A percentile compares a stretch with the other conserved stretches of the same genome.
Evolutionary conservation across 1,140 invertebrate species (phyloP).

Genomic region (Drosophila malerkotliana): DNA sequence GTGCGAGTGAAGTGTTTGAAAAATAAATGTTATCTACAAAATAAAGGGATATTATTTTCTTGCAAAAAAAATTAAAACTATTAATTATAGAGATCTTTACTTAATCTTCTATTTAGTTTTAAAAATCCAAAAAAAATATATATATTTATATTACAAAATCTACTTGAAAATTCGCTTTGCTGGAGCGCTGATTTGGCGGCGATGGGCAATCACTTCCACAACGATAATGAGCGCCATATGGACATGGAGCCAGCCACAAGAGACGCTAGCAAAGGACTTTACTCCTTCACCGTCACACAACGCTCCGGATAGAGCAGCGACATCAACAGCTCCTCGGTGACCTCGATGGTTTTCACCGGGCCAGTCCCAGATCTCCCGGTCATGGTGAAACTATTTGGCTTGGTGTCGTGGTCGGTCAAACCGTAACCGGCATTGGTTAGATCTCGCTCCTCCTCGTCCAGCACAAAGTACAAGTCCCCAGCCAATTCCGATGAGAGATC

Average conservation of each 20-base stretch:
- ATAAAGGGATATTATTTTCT: neutral
- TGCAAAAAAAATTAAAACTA: neutral
- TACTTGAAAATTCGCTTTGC: neutral
- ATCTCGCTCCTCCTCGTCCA: conserved; percentile 40
- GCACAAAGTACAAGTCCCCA: conserved; percentile 45
- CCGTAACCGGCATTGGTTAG: conserved; percentile 33
- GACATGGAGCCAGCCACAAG: neutral
- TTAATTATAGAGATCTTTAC: too few relatives aligned
- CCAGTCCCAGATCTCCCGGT: neutral
- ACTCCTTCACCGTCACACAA: neutral
- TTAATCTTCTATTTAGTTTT: neutral
- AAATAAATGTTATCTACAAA: conserved; percentile 15
- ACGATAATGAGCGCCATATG: neutral
- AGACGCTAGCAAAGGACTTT: neutral
- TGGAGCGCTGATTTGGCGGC: neutral
- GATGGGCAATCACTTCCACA: neutral
- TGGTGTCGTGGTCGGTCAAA: neutral
- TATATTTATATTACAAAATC: neutral
- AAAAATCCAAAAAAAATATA: neutral
- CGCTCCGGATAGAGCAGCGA: conserved; percentile 46
- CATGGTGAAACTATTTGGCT: neutral
- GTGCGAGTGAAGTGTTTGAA: conserved; percentile 27
- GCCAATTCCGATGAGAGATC: conserved; percentile 25
- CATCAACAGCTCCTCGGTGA: conserved; percentile 43
- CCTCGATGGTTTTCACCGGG: conserved; percentile 14